Percentiles rank a stretch among this genome's conserved stretches.
Evolutionary conservation across 2,888 invertebrate species (phyloP).

Genomic region (Harmothoe impar): DNA sequence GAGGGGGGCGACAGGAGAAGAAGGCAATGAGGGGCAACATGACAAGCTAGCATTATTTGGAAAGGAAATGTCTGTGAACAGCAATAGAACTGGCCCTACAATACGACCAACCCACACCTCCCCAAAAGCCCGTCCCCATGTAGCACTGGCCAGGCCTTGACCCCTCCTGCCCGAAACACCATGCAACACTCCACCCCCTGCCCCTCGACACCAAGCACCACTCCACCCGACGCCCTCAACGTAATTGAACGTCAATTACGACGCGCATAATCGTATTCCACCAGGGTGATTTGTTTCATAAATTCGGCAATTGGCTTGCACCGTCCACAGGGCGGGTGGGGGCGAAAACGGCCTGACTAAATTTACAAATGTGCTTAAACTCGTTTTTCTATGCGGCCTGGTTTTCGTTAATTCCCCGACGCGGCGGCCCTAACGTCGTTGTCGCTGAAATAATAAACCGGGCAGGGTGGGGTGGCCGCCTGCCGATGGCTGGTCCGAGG

Average conservation of each 20-base stretch:
- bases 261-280: constrained; percentile 52
- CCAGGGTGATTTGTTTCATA: constrained; percentile 63
- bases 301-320: constrained; percentile 62
- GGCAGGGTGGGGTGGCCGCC: not conserved
- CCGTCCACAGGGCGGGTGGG: constrained; percentile 4
- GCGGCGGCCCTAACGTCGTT: constrained; percentile 57
- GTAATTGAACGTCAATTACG: constrained; percentile 63
- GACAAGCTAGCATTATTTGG: too few species aligned
- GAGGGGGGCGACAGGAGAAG: too few species aligned
- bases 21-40: too few species aligned
- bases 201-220: not conserved
- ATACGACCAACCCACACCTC: too few species aligned
- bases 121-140: too few species aligned
- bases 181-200: not conserved
- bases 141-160: too few species aligned
- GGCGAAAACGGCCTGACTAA: constrained; percentile 56
- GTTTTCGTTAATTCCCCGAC: constrained; percentile 4
- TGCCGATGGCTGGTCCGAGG: not conserved
- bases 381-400: constrained; percentile 34
- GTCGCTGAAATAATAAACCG: constrained; percentile 59
- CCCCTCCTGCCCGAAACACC: not conserved
- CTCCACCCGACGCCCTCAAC: not conserved
- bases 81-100: too few species aligned
- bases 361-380: constrained; percentile 62
- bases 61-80: too few species aligned